A percentile compares a stretch with the other conserved stretches of the same genome.
Evolutionary conservation across 2,113 vertebrate genomes (phyloP).

Genomic region (Heptranchias perlo): DNA sequence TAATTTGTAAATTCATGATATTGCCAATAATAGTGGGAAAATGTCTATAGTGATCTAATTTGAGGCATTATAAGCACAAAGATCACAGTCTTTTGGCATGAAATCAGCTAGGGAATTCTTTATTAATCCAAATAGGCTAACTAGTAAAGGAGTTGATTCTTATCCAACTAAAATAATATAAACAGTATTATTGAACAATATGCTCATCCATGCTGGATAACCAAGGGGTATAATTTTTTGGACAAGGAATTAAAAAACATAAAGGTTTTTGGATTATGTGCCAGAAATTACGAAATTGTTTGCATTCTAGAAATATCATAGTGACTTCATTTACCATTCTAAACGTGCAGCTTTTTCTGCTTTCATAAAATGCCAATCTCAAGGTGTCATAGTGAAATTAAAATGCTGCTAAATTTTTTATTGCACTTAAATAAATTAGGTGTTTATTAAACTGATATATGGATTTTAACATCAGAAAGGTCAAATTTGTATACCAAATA

Average conservation of each 20-base stretch:
- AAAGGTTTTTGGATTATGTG: neutral
- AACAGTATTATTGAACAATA: neutral
- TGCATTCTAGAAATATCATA: neutral
- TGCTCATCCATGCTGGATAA: neutral
- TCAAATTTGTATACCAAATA: neutral
- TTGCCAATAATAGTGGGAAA: neutral
- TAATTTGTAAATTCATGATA: neutral
- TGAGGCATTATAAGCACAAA: neutral
- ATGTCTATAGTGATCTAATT: neutral
- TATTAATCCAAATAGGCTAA: neutral
- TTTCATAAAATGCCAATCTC: neutral
- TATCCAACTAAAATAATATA: neutral
- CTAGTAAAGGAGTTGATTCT: neutral
- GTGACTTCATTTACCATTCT: neutral
- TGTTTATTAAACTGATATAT: neutral
- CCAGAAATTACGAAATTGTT: neutral
- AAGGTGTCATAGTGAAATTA: neutral
- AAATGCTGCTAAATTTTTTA: neutral
- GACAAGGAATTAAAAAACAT: neutral
- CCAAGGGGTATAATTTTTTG: neutral
- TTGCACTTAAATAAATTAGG: neutral
- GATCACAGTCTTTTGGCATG: neutral
- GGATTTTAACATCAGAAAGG: neutral
- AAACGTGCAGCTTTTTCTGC: neutral
- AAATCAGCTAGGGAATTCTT: neutral